Base-by-base conservation (phyloP, 2,888 invertebrate genomes). In the Idaea dimidiata region DNA sequence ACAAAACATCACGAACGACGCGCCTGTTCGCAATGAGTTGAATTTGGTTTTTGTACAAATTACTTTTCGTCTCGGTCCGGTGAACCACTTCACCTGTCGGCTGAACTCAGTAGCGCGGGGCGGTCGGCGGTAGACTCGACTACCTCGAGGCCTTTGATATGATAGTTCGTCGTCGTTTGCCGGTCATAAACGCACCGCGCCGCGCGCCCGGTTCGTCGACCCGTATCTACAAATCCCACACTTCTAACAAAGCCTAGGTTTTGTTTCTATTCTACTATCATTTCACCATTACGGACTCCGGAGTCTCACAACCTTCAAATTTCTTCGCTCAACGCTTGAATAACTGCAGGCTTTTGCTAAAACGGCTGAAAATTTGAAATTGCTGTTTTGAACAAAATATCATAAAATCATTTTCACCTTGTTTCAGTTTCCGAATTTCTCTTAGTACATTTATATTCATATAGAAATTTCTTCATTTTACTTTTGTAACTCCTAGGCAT, bases 31-130 rank as follows among this genome's bases (percentile, higher is more conserved):
- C 90, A 89, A 91, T 89, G 86, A 89, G 89, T 76, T 91, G 89
- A 88, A 91, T 91, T 91, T 84, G 75, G 87, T 90, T 91, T 91
- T 91, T 91, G 86, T 89, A 85, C 88, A 91, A 91, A 91, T 92
- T 91, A 89, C 88, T 89, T 91, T 89, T 90, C 88, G 92, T 91
- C 84, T 86, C 91, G 91, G 88, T 91, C 86, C 88, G 90, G 79
- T 89, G 89, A 85, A 82, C 87, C 82, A 89, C 89, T 88, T 85
- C 87, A 85, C 82, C 83, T 83, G 82, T 82, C 83, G 83, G 82
- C 81, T 80, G 74, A 63, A 66, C 76, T 70, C 7, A 18, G 56
- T 17, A 55, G 55, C n/a, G 55, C 7, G 16, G 18, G 4, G 56
- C 14, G 14, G 56, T n/a, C n/a, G 56, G 16, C 17, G 17, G 56